These are phyloP conservation scores for Eurosta solidaginis DNA, from an alignment of 1,140 invertebrate genomes.

Conservation along the genomic window DNA sequence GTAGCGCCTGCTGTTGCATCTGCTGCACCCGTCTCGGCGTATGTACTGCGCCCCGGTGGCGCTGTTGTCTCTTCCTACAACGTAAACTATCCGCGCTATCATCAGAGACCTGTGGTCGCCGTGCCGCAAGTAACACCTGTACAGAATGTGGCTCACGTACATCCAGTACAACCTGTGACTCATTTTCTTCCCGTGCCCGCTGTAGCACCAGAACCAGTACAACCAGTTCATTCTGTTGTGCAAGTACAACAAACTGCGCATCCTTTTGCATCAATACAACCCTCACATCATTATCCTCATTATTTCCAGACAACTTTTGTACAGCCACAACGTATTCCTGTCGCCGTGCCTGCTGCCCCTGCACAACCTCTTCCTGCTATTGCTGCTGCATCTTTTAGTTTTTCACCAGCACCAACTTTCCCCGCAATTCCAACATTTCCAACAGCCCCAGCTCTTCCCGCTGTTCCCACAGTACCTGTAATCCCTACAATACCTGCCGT, in stretches of 20 bases:
- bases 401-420: constrained; percentile 9
- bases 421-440: constrained; percentile 26
- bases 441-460: neutral
- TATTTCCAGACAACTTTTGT: constrained; percentile 29
- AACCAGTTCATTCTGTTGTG: constrained; percentile 29
- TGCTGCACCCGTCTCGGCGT: constrained; percentile 37
- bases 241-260: constrained; percentile 33
- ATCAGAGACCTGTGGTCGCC: constrained; percentile 43
- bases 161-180: constrained; percentile 28
- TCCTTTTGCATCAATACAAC: constrained; percentile 35
- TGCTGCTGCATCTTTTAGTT: neutral
- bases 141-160: constrained; percentile 37
- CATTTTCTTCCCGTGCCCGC: constrained; percentile 25
- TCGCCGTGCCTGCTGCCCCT: constrained; percentile 36
- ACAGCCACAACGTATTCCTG: constrained; percentile 8
- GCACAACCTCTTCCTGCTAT: constrained; percentile 32
- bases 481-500: constrained; percentile 25
- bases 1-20: neutral
- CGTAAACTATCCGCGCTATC: constrained; percentile 52
- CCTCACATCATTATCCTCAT: constrained; percentile 24
- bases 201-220: constrained; percentile 17
- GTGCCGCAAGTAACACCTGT: constrained; percentile 31
- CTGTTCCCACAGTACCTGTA: constrained; percentile 21
- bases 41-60: constrained; percentile 48
- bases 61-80: constrained; percentile 54